These are phyloP conservation scores for Leuciscus idus DNA, from an alignment of 2,113 vertebrate species.

Conservation along the genomic window DNA sequence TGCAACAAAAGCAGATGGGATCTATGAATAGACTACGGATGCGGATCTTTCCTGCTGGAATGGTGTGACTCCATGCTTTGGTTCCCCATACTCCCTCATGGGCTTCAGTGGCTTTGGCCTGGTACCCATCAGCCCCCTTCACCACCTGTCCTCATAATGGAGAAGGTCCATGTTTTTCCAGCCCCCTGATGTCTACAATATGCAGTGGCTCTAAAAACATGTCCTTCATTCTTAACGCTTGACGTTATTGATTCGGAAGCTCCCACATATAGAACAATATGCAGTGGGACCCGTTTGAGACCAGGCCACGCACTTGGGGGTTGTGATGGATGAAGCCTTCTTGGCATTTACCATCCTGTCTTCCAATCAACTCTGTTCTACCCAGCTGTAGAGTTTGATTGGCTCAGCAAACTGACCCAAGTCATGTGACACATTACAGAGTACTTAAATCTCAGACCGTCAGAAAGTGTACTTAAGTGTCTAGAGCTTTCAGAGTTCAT, in stretches of 20 bases:
- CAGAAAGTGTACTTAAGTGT: constrained; percentile 42
- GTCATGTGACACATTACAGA: constrained; percentile 41
- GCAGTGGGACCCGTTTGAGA: background rate
- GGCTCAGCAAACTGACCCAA: constrained; percentile 36
- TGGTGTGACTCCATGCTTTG: constrained; percentile 46
- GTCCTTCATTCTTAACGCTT: background rate
- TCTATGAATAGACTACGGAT: constrained; percentile 57
- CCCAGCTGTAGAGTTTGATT: constrained; percentile 45
- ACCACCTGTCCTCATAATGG: constrained; percentile 57
- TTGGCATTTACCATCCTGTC: background rate
- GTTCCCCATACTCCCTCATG: constrained; percentile 41
- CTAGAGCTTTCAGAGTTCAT: background rate
- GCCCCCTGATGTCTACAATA: constrained; percentile 11
- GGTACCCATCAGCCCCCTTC: constrained; percentile 49
- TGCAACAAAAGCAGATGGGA: constrained; percentile 57
- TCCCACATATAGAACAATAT: background rate
- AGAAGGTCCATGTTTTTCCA: constrained; percentile 37
- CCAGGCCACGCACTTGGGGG: background rate
- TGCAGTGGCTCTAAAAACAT: background rate
- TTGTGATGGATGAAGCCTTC: constrained; percentile 30
- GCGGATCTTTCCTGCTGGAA: constrained; percentile 51
- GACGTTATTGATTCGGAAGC: background rate
- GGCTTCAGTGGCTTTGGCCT: constrained; percentile 56
- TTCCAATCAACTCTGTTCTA: constrained; percentile 41
- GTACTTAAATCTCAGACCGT: constrained; percentile 37